phyloP scores from a whole-genome alignment of 2,113 vertebrate species.

The Desmodus rotundus region DNA sequence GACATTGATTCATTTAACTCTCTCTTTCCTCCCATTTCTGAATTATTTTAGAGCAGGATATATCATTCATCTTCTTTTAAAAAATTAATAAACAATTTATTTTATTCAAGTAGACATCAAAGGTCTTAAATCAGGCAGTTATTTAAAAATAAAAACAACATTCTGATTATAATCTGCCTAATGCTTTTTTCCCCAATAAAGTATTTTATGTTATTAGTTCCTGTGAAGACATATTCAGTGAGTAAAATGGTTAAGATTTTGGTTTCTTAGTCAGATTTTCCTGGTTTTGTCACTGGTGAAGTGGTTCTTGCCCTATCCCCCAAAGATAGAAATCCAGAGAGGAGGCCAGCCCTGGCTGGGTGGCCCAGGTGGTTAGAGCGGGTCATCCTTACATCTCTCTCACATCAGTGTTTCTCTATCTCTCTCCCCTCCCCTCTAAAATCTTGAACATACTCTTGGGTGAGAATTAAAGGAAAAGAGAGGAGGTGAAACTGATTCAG shows the following conservation, averaged over 20 bases:
- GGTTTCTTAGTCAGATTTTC: background rate
- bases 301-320: too few relatives aligned
- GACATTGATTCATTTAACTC: background rate
- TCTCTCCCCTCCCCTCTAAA: too few relatives aligned
- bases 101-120: background rate
- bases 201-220: background rate
- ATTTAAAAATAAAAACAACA: background rate
- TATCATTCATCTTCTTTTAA: background rate
- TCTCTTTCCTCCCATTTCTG: background rate
- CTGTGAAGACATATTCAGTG: background rate
- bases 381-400: too few relatives aligned
- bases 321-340: too few relatives aligned
- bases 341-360: too few relatives aligned
- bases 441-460: too few relatives aligned
- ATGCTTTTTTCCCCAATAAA: background rate
- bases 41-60: background rate
- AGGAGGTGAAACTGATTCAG: too few relatives aligned
- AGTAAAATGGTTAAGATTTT: background rate
- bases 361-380: too few relatives aligned
- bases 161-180: background rate
- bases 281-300: background rate
- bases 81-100: background rate
- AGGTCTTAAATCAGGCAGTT: background rate
- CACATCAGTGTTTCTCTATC: too few relatives aligned
- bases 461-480: too few relatives aligned